Evolutionary conservation across 2,113 vertebrate species (phyloP).

Genomic region (Dromas ardeola): DNA sequence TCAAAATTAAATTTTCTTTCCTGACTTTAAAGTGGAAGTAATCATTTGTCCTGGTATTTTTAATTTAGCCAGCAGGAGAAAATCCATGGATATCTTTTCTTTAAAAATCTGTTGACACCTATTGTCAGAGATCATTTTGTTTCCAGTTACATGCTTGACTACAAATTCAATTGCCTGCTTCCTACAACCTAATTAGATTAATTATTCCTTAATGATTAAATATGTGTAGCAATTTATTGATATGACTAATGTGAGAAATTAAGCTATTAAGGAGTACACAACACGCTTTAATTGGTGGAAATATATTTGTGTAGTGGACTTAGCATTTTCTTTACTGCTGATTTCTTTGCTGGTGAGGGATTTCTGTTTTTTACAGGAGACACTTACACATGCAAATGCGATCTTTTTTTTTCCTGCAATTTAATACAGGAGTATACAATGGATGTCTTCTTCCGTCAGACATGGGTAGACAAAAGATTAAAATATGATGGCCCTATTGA

Average conservation of each 20-base stretch:
- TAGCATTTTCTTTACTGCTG: slow-evolving; percentile 11
- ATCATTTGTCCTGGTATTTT: not conserved
- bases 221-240: slow-evolving; percentile 48
- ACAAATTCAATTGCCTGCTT: slow-evolving; percentile 33
- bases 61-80: not conserved
- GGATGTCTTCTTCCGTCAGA: slow-evolving; percentile 99
- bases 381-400: not conserved
- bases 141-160: slow-evolving; percentile 38
- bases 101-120: slow-evolving; percentile 22
- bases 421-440: slow-evolving; percentile 93
- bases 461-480: slow-evolving; percentile 94
- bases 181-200: slow-evolving; percentile 60
- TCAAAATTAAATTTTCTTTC: not conserved
- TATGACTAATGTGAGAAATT: slow-evolving; percentile 45
- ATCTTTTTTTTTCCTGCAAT: slow-evolving; percentile 42
- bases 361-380: slow-evolving; percentile 14
- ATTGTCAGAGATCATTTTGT: slow-evolving; percentile 49
- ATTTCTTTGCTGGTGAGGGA: slow-evolving; percentile 5
- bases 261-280: slow-evolving; percentile 32
- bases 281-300: slow-evolving; percentile 34
- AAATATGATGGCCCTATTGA: slow-evolving; percentile 94
- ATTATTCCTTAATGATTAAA: slow-evolving; percentile 60
- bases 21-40: slow-evolving; percentile 18
- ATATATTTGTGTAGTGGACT: slow-evolving; percentile 9
- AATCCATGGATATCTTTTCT: not conserved